Percentiles rank a stretch among this genome's conserved stretches.
phyloP scores from a whole-genome alignment of 1,140 invertebrate genomes.

The Chrysoperla carnea region DNA sequence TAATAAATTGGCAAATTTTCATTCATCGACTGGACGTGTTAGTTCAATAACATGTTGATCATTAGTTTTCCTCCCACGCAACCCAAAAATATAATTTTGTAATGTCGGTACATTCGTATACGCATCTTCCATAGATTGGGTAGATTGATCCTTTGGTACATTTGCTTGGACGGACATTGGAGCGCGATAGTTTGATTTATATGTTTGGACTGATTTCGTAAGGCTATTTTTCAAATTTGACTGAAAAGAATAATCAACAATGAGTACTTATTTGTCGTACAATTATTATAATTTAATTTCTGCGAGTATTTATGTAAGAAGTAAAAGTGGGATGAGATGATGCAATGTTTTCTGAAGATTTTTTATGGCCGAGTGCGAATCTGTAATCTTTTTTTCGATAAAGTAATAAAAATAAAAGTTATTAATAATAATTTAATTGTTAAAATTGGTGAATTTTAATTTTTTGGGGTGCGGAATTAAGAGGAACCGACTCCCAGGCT shows the following conservation, averaged over 20 bases:
- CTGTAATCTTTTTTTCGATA: too few species aligned
- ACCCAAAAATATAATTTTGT: constrained; percentile 31
- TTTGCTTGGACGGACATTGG: constrained; percentile 32
- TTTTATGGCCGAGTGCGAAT: too few species aligned
- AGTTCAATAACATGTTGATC: constrained; percentile 20
- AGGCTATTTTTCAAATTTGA: constrained; percentile 31
- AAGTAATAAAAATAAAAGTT: too few species aligned
- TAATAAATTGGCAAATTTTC: background rate
- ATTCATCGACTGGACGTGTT: constrained; percentile 16
- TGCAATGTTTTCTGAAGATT: too few species aligned
- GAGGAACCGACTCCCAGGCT: too few species aligned
- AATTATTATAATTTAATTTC: too few species aligned
- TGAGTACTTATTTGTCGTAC: too few species aligned
- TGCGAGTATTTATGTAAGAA: too few species aligned
- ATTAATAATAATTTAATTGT: too few species aligned
- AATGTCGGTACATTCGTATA: constrained; percentile 29
- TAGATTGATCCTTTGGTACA: constrained; percentile 21
- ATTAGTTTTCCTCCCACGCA: constrained; percentile 28
- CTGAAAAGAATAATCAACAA: constrained; percentile 22
- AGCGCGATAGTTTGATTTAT: constrained; percentile 28
- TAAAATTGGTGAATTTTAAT: too few species aligned
- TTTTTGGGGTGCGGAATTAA: too few species aligned
- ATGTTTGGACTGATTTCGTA: constrained; percentile 42
- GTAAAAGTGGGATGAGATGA: too few species aligned
- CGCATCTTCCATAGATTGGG: constrained; percentile 34